phyloP scores from a whole-genome alignment of 2,797 vertebrate species.

The Xyrichtys novacula region DNA sequence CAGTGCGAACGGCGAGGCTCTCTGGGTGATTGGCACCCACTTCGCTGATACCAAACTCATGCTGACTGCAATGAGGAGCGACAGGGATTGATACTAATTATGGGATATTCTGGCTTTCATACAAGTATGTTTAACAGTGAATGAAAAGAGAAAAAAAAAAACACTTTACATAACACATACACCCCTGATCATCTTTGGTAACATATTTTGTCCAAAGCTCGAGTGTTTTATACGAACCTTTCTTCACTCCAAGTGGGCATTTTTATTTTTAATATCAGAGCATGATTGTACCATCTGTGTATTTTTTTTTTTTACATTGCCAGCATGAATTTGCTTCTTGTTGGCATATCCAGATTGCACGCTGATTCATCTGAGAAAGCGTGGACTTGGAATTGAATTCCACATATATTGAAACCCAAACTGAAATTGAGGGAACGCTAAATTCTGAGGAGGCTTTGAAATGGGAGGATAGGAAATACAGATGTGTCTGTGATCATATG shows the following conservation, averaged over 20 bases:
- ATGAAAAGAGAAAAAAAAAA: neutral
- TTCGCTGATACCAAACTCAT: conserved; percentile 40
- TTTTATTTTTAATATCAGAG: neutral
- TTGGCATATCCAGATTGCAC: too few relatives aligned
- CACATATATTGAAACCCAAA: too few relatives aligned
- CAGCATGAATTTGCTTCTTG: neutral
- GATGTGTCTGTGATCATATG: neutral
- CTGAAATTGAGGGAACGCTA: too few relatives aligned
- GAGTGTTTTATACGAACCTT: conserved; percentile 13
- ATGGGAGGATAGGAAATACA: neutral
- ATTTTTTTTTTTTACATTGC: neutral
- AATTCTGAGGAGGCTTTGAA: too few relatives aligned
- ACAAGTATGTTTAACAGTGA: conserved; percentile 10
- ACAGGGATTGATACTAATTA: conserved; percentile 26
- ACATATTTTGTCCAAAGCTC: neutral
- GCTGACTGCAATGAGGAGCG: conserved; percentile 21
- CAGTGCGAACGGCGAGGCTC: conserved; percentile 27
- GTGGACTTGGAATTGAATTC: too few relatives aligned
- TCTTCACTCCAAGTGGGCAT: neutral
- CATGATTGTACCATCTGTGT: conserved; percentile 11
- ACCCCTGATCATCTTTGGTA: neutral
- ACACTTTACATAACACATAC: neutral
- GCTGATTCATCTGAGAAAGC: too few relatives aligned
- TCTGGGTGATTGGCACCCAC: conserved; percentile 54
- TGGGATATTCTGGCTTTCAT: neutral